Percentiles rank a stretch among this genome's conserved stretches.
phyloP scores from a whole-genome alignment of 2,888 invertebrate genomes.

The Mesorhabditis belari region DNA sequence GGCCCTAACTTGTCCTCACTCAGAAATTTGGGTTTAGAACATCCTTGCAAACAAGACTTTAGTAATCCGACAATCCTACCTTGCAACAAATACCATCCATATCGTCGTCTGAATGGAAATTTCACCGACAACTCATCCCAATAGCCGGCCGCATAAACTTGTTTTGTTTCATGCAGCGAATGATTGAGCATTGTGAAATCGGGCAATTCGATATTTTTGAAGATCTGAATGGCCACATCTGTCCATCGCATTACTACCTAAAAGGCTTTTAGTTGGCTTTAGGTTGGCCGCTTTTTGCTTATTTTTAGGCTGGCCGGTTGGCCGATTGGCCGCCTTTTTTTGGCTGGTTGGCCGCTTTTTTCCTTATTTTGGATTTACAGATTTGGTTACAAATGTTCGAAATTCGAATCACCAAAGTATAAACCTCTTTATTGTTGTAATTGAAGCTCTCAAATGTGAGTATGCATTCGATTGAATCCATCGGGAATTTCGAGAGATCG shows the following conservation, averaged over 20 bases:
- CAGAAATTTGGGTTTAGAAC: too few species aligned
- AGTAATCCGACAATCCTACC: too few species aligned
- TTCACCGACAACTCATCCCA: constrained; percentile 52
- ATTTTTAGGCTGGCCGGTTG: not conserved
- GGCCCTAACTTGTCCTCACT: too few species aligned
- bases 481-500: constrained; percentile 48
- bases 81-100: constrained; percentile 53
- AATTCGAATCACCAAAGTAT: constrained; percentile 2
- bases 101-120: constrained; percentile 48
- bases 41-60: too few species aligned
- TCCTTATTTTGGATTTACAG: not conserved
- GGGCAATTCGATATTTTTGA: constrained; percentile 51
- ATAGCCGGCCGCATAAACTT: constrained; percentile 49
- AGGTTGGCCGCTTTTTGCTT: not conserved
- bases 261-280: not conserved
- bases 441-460: constrained; percentile 52
- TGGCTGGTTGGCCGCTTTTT: too few species aligned
- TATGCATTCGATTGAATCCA: constrained; percentile 46
- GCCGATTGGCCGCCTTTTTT: too few species aligned
- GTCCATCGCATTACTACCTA: constrained; percentile 42
- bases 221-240: constrained; percentile 25
- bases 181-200: constrained; percentile 39
- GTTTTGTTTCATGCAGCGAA: too few species aligned
- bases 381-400: not conserved
- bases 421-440: constrained; percentile 41